Evolutionary conservation across 2,888 invertebrate genomes (phyloP).

Genomic region (Slavum lentiscoides): DNA sequence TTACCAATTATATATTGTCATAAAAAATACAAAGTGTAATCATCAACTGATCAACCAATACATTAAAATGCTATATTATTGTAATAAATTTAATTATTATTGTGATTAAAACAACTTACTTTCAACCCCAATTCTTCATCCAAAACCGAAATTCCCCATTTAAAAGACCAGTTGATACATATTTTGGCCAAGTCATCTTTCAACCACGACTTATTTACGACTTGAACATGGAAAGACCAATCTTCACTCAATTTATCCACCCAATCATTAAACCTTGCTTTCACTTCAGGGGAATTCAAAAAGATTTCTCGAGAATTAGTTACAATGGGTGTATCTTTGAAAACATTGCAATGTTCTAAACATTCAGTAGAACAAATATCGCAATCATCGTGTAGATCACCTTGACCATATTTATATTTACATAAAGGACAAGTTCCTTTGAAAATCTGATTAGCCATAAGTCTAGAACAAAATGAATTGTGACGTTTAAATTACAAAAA

Average conservation of each 20-base stretch:
- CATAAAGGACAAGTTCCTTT: slow-evolving; percentile 96
- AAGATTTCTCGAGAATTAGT: slow-evolving; percentile 89
- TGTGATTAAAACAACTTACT: slow-evolving; percentile 60
- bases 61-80: too few relatives aligned
- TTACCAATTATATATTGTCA: too few relatives aligned
- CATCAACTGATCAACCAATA: too few relatives aligned
- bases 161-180: slow-evolving; percentile 95
- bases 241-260: slow-evolving; percentile 66
- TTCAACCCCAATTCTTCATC: slow-evolving; percentile 81
- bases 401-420: slow-evolving; percentile 87
- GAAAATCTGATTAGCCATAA: slow-evolving; percentile 74
- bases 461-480: slow-evolving; percentile 58
- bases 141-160: slow-evolving; percentile 98
- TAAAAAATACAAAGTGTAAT: too few relatives aligned
- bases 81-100: background rate
- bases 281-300: slow-evolving; percentile 87
- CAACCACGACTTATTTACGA: slow-evolving; percentile 88
- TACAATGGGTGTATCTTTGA: slow-evolving; percentile 72
- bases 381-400: slow-evolving; percentile 98
- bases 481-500: background rate
- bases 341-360: slow-evolving; percentile 85
- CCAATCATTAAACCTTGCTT: slow-evolving; percentile 76
- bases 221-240: slow-evolving; percentile 89
- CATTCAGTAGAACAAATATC: slow-evolving; percentile 90
- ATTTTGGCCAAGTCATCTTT: slow-evolving; percentile 90